Evolutionary conservation across 1,140 invertebrate species (phyloP).

Genomic region (Drosophila athabasca): DNA sequence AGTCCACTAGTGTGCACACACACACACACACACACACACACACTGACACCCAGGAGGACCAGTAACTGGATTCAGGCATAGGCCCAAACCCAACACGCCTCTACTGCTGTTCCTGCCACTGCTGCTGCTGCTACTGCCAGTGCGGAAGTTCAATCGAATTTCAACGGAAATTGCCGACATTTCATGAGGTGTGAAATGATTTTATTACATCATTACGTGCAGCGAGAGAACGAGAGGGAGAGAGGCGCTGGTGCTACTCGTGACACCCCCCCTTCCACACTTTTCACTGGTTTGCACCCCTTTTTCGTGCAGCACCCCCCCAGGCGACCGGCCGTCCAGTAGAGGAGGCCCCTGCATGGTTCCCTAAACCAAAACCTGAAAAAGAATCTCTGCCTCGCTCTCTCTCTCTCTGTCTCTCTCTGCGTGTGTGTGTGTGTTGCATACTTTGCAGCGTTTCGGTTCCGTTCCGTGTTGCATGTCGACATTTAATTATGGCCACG

Average conservation of each 20-base stretch:
- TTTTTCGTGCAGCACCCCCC: background rate
- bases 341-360: background rate
- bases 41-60: background rate
- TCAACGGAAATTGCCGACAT: constrained; percentile 82
- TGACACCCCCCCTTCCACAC: constrained; percentile 14
- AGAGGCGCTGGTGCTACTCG: background rate
- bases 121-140: background rate
- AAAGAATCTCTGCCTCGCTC: constrained; percentile 25
- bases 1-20: constrained; percentile 47
- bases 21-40: background rate
- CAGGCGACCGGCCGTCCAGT: constrained; percentile 1
- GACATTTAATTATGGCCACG: constrained; percentile 80
- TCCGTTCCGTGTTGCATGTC: constrained; percentile 63
- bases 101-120: too few relatives aligned
- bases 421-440: constrained; percentile 9
- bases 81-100: background rate
- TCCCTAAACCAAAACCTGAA: constrained; percentile 24
- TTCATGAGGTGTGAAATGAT: constrained; percentile 83
- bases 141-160: constrained; percentile 81
- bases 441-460: constrained; percentile 36
- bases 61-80: too few relatives aligned
- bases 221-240: constrained; percentile 22
- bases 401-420: constrained; percentile 1
- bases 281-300: constrained; percentile 1
- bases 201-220: constrained; percentile 83